Percentiles rank a stretch among this genome's conserved stretches.
These are phyloP conservation scores for Drosophila vallismaia DNA, from an alignment of 2,888 invertebrate species.

Conservation along the genomic window DNA sequence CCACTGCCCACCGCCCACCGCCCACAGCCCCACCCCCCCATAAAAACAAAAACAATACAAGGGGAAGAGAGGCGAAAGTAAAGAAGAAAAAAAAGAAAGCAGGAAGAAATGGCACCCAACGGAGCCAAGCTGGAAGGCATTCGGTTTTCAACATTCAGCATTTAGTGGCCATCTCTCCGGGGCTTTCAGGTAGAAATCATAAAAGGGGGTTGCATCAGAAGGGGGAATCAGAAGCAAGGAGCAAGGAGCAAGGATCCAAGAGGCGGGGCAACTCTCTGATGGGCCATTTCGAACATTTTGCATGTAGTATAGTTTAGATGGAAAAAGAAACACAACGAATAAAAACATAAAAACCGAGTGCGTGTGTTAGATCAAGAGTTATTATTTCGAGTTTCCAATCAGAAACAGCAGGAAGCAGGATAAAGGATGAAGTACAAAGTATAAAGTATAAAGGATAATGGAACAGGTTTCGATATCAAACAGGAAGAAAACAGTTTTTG, in stretches of 20 bases:
- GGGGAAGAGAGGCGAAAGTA: not conserved
- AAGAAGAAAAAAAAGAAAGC: not conserved
- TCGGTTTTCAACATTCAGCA: slow-evolving; percentile 18
- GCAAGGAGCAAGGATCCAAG: not conserved
- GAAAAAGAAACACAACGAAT: not conserved
- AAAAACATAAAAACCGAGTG: slow-evolving; percentile 12
- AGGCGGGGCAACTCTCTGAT: slow-evolving; percentile 24
- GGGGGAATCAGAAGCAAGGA: not conserved
- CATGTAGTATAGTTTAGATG: slow-evolving; percentile 27
- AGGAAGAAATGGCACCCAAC: slow-evolving; percentile 28
- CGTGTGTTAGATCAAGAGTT: slow-evolving; percentile 31
- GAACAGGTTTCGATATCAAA: not conserved
- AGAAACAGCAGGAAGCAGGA: not conserved
- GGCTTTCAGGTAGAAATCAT: slow-evolving; percentile 37
- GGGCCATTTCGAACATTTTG: slow-evolving; percentile 36
- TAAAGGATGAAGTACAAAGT: not conserved
- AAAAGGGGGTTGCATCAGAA: slow-evolving; percentile 11
- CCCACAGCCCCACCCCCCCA: not conserved
- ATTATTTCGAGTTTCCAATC: slow-evolving; percentile 17
- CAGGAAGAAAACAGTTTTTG: not conserved
- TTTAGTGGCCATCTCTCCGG: slow-evolving; percentile 41
- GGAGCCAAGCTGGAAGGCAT: slow-evolving; percentile 34
- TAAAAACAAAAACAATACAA: not conserved
- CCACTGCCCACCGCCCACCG: not conserved
- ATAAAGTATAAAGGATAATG: too few relatives aligned